A percentile compares a stretch with the other conserved stretches of the same genome.
These are phyloP conservation scores for Balearica regulorum DNA, from an alignment of 2,797 vertebrate genomes.

Conservation along the genomic window DNA sequence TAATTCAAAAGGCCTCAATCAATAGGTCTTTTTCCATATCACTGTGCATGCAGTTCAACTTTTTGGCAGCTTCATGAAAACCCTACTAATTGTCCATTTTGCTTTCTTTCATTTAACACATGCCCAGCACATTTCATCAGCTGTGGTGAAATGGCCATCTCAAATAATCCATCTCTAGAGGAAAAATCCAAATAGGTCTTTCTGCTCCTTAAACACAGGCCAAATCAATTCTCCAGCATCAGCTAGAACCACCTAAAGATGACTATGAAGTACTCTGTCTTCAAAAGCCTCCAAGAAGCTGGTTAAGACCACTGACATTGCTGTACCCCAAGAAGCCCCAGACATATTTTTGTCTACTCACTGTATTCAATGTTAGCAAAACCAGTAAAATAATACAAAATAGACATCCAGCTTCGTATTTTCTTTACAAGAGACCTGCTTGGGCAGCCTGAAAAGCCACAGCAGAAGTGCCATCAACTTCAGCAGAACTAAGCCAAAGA, in stretches of 20 bases:
- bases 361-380: not conserved
- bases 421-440: not conserved
- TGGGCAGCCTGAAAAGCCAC: not conserved
- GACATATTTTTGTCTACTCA: accelerated
- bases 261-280: not conserved
- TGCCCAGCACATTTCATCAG: not conserved
- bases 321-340: not conserved
- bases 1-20: not conserved
- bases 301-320: accelerated
- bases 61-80: not conserved
- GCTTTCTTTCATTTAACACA: not conserved
- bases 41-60: not conserved
- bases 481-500: not conserved
- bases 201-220: not conserved
- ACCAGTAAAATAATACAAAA: not conserved
- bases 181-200: not conserved
- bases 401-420: not conserved
- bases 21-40: not conserved
- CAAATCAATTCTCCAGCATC: not conserved
- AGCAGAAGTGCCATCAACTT: not conserved
- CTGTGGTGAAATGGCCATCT: accelerated
- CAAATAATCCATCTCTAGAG: not conserved
- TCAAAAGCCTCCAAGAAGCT: not conserved
- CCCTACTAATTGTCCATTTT: not conserved
- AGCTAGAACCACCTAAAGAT: not conserved